phyloP scores from a whole-genome alignment of 2,113 vertebrate species.

The Anoura caudifer region DNA sequence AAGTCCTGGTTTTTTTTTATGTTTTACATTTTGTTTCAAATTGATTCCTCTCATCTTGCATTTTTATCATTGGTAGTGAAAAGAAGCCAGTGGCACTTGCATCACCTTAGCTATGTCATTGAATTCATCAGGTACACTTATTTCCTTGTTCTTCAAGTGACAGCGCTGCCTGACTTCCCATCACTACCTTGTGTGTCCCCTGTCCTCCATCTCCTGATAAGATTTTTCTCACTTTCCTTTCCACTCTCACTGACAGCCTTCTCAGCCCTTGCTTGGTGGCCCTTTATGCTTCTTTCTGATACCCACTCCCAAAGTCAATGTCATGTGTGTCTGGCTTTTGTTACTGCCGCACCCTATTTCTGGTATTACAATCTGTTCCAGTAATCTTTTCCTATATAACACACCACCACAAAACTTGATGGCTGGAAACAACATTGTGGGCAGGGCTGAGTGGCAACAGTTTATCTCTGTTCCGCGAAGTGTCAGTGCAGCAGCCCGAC shows the following conservation, averaged over 20 bases:
- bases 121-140: background rate
- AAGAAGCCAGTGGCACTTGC: background rate
- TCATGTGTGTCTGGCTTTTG: background rate
- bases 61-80: background rate
- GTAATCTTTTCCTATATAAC: background rate
- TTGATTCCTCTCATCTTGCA: background rate
- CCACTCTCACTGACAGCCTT: background rate
- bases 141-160: background rate
- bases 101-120: background rate
- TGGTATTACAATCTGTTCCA: background rate
- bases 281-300: background rate
- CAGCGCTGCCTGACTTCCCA: background rate
- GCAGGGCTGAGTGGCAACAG: background rate
- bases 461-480: background rate
- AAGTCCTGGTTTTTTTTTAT: background rate
- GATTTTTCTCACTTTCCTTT: constrained; percentile 16
- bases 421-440: background rate
- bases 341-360: background rate
- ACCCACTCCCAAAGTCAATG: background rate
- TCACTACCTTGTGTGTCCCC: background rate
- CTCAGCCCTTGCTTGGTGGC: background rate
- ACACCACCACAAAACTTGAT: background rate
- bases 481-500: background rate
- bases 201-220: background rate
- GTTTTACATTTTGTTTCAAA: background rate